Evolutionary conservation across 2,113 vertebrate genomes (phyloP).

Genomic region (Platysteira castanea): DNA sequence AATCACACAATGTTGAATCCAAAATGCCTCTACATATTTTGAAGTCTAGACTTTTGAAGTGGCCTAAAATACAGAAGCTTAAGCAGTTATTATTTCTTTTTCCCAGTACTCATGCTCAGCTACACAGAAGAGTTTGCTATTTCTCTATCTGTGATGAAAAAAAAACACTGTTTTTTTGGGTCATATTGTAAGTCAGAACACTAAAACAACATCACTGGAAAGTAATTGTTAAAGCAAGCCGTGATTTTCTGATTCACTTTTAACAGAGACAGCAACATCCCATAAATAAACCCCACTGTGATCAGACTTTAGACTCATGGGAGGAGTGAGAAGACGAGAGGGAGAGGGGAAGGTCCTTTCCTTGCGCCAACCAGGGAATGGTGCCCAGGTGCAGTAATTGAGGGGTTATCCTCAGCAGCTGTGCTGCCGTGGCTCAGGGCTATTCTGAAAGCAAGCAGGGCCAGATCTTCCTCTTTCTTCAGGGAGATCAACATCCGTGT

Average conservation of each 20-base stretch:
- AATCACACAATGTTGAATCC: neutral
- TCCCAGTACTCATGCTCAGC: neutral
- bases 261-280: neutral
- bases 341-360: neutral
- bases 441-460: neutral
- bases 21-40: neutral
- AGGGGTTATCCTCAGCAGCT: neutral
- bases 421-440: neutral
- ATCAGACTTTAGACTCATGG: neutral
- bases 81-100: neutral
- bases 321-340: neutral
- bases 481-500: fast-evolving
- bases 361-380: neutral
- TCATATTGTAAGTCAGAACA: neutral
- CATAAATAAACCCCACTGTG: neutral
- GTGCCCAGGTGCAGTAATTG: neutral
- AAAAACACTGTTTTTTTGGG: neutral
- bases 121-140: neutral
- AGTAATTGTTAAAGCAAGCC: neutral
- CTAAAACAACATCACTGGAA: neutral
- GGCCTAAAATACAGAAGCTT: neutral
- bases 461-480: fast-evolving
- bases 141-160: neutral
- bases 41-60: neutral
- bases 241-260: neutral